phyloP scores from a whole-genome alignment of 2,888 invertebrate genomes.

The Sisyra terminalis region DNA sequence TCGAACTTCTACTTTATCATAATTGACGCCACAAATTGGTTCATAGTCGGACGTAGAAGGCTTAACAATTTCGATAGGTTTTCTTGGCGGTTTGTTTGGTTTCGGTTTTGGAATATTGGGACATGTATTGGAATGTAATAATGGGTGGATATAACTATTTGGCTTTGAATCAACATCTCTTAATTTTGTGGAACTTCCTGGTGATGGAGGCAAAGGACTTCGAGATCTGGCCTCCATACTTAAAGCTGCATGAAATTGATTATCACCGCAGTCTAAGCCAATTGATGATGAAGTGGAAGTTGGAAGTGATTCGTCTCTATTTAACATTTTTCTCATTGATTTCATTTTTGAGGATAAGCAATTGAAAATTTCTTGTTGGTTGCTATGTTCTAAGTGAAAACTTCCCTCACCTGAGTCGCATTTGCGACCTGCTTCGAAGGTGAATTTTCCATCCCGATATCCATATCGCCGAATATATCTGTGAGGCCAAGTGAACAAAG shows the following conservation, averaged over 20 bases:
- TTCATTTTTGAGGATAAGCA: slow-evolving; percentile 73
- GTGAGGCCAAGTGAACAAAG: slow-evolving; percentile 69
- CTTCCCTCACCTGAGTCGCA: slow-evolving; percentile 75
- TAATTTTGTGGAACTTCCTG: slow-evolving; percentile 18
- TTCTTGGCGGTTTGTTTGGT: slow-evolving; percentile 17
- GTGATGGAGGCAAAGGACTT: slow-evolving; percentile 59
- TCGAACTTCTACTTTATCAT: slow-evolving; percentile 61
- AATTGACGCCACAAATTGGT: slow-evolving; percentile 36
- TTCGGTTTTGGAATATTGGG: slow-evolving; percentile 2
- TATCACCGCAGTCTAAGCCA: slow-evolving; percentile 49
- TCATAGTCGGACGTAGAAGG: slow-evolving; percentile 27
- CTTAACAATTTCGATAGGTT: slow-evolving; percentile 12
- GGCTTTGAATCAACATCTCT: slow-evolving; percentile 16
- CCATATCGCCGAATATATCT: slow-evolving; percentile 66
- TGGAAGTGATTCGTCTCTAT: slow-evolving; percentile 35
- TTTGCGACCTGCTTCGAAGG: slow-evolving; percentile 76
- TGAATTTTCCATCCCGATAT: slow-evolving; percentile 72
- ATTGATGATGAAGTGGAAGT: slow-evolving; percentile 31
- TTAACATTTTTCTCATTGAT: slow-evolving; percentile 68
- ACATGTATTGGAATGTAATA: slow-evolving; percentile 13
- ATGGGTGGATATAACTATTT: slow-evolving; percentile 27
- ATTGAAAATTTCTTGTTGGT: slow-evolving; percentile 68
- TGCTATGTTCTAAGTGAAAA: slow-evolving; percentile 63
- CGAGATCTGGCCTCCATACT: slow-evolving; percentile 69
- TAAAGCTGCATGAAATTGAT: slow-evolving; percentile 55